Percentiles rank a stretch among this genome's conserved stretches.
Evolutionary conservation across 2,113 vertebrate species (phyloP).

Genomic region (Tupaia tana): DNA sequence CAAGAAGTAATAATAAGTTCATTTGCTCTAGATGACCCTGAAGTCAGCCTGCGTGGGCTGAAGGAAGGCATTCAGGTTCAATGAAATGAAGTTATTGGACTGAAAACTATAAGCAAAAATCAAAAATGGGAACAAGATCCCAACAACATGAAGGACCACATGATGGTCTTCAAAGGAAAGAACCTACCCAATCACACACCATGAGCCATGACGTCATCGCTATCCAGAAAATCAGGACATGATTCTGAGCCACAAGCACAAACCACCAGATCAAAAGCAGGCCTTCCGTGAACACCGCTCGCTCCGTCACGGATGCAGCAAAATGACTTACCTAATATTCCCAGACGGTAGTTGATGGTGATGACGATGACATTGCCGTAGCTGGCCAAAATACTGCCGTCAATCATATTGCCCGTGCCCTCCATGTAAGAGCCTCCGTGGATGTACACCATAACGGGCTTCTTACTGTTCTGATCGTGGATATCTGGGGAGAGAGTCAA

Average conservation of each 20-base stretch:
- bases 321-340: conserved; percentile 92
- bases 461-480: conserved; percentile 93
- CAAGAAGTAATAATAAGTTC: no score
- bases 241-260: not conserved
- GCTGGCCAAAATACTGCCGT: conserved; percentile 95
- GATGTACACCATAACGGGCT: conserved; percentile 97
- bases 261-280: not conserved
- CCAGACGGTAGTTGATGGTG: conserved; percentile 96
- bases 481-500: conserved; percentile 88
- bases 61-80: not conserved
- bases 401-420: conserved; percentile 97
- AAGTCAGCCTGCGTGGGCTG: no score
- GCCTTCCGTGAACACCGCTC: fast-evolving
- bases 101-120: not conserved
- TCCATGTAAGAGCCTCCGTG: conserved; percentile 97
- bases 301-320: not conserved
- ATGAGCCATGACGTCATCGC: not conserved
- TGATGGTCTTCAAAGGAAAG: not conserved
- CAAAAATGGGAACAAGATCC: not conserved
- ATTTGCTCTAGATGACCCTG: not conserved
- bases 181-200: fast-evolving
- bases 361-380: conserved; percentile 97
- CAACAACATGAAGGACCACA: fast-evolving
- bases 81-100: not conserved
- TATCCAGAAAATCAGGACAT: fast-evolving